Base-by-base conservation (phyloP, 2,888 invertebrate species). In the Sepioteuthis lessoniana region DNA sequence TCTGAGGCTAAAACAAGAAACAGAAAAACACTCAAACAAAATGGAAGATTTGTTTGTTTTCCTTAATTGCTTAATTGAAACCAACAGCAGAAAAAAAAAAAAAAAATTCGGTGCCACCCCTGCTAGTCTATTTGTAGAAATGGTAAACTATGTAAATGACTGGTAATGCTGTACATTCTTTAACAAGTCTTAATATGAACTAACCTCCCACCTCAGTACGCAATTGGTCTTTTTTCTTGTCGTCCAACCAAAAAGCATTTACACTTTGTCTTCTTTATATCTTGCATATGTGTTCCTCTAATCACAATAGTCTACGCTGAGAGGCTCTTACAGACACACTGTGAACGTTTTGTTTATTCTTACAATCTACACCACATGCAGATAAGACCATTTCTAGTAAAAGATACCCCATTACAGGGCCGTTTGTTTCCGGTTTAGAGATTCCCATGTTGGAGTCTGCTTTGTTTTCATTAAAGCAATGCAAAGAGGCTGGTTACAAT, bases 291-390 rank as follows among this genome's bases (percentile, higher is more conserved):
- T 76, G 76, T 76, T 91, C 46, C 28, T 38, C 25, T 37, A 91
- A 91, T 91, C 46, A 91, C 91, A 91, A 91, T 38, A 25, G 91
- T 91, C 38, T 91, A 10, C 10, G 38, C 38, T 91, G 28, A 2
- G 38, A 31, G 38, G 42, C 91, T 31, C 31, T 42, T 38, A 91
- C 31, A 91, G 16, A 13, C 37, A 91, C 31, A 46, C 35, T 46
- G 25, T 38, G 38, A 91, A 38, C 31, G n/a, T 31, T 91, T 91
- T 91, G 91, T 91, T 91, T 91, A 91, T 91, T 91, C 91, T 91
- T 91, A 91, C 38, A 91, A 91, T 91, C 38, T 91, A 38, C 31
- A 91, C 91, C 91, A 91, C 46, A 91, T 91, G 91, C 91, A 46
- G 91, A 21, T 38, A 46, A 46, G 42, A 38, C 46, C 76, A 76